phyloP scores from a whole-genome alignment of 1,140 invertebrate genomes.

The Periplaneta americana region DNA sequence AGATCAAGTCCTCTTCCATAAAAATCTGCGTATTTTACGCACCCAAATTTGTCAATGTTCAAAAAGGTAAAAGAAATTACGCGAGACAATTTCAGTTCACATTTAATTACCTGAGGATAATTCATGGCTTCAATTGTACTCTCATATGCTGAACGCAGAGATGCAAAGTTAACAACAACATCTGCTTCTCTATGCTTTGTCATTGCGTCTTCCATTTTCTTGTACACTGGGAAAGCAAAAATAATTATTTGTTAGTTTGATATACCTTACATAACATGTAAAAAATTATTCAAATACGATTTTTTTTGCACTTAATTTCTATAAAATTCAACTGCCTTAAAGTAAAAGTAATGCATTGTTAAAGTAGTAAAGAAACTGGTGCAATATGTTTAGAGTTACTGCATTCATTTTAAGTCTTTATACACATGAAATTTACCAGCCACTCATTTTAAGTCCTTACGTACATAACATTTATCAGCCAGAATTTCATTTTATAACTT shows the following conservation, averaged over 20 bases:
- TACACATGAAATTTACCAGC: too few relatives aligned
- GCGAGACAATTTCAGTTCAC: background rate
- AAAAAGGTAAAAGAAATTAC: too few relatives aligned
- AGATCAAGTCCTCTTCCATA: too few relatives aligned
- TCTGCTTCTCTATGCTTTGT: constrained; percentile 91
- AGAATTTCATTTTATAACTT: too few relatives aligned
- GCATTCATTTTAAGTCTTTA: too few relatives aligned
- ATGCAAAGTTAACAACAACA: constrained; percentile 98
- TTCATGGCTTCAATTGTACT: constrained; percentile 91
- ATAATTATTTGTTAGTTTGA: background rate
- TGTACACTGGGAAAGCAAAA: constrained; percentile 67
- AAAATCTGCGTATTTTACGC: too few relatives aligned
- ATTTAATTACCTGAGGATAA: constrained; percentile 67
- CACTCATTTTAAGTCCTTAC: too few relatives aligned
- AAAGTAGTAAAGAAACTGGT: too few relatives aligned
- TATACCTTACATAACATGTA: background rate
- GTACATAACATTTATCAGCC: too few relatives aligned
- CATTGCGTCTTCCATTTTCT: constrained; percentile 96
- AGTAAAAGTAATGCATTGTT: too few relatives aligned
- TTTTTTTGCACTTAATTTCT: background rate
- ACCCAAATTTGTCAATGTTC: too few relatives aligned
- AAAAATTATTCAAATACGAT: background rate
- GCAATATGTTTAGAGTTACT: too few relatives aligned
- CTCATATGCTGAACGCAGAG: constrained; percentile 94
- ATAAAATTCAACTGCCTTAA: background rate